Evolutionary conservation across 2,113 vertebrate genomes (phyloP).

Genomic region (human (Homo sapiens)): DNA sequence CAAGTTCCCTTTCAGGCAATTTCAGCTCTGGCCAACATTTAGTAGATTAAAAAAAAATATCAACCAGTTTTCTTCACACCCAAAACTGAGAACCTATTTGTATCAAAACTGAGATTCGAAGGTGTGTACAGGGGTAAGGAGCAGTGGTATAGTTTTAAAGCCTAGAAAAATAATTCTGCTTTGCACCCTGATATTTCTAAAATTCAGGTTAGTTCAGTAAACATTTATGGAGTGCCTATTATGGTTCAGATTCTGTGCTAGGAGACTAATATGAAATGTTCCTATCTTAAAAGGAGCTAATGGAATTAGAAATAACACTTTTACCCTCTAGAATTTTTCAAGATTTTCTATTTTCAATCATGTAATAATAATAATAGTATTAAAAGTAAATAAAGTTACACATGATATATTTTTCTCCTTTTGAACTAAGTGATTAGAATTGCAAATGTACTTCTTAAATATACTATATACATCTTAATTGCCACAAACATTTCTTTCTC

Average conservation of each 20-base stretch:
- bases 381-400: conserved; percentile 1
- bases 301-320: conserved; percentile 8
- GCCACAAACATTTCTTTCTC: not conserved
- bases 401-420: not conserved
- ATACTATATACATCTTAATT: not conserved
- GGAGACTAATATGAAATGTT: conserved; percentile 12
- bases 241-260: not conserved
- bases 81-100: conserved; percentile 30
- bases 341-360: conserved; percentile 22
- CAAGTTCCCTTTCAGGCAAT: conserved; percentile 32
- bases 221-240: not conserved
- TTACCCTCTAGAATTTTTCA: not conserved
- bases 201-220: not conserved
- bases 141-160: not conserved
- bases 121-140: not conserved
- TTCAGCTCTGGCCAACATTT: conserved; percentile 4
- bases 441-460: not conserved
- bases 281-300: conserved; percentile 8
- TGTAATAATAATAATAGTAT: not conserved
- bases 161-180: not conserved
- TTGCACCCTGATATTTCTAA: conserved; percentile 2
- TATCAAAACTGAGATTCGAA: conserved; percentile 45
- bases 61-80: conserved; percentile 29
- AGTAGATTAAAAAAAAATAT: conserved; percentile 26
- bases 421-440: not conserved